Evolutionary conservation across 37 sponge, comb jelly and placozoan genomes (phyloP), one percentile per base, ranked within the genome.

Genomic region (Ianthella basta): DNA sequence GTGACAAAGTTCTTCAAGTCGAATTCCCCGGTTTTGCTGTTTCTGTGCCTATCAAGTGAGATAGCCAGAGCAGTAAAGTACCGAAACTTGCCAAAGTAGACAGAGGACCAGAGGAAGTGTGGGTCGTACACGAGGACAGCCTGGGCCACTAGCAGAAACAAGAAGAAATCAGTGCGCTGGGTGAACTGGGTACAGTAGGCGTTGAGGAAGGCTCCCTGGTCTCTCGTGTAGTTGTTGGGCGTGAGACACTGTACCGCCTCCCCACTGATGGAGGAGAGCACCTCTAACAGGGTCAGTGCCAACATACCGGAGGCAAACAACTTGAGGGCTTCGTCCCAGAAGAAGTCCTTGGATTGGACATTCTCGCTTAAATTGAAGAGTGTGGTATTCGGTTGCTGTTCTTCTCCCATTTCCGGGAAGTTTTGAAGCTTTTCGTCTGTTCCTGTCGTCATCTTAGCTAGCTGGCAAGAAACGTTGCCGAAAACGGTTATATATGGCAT

Each of bases 81-180:
- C 25, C 75, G 83, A 80, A 92, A 83, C 32, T 86, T 86, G 0
- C 81, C 89, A 15, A 82, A 79, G 79, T 81, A 92, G 32, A 65
- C 68, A 44, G 86, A 83, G 23, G 65, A 23, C 92, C 92, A 92
- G 29, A 88, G 59, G 60, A 86, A 92, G 55, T 92, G 89, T 24
- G 89, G 89, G 20, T 79, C 63, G 6, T 55, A 68, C 18, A 92
- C 79, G 18, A 84, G 60, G n/a, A 79, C 20, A 0, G 78, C 89
- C 33, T 89, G 89, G 0, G 66, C 74, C 29, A 84, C 39, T 3
- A 89, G 38, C 20, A 84, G 72, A 3, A 84, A 83, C 4, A 85
- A 81, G 21, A 89, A 60, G 60, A 60, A 89, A 53, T 89, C 80
- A 8, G 81, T 81, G 10, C 56, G 79, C 8, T 85, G 81, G 34